Conservation (phyloP, 2,888 invertebrate genomes). For the Heliothis peltigera region DNA sequence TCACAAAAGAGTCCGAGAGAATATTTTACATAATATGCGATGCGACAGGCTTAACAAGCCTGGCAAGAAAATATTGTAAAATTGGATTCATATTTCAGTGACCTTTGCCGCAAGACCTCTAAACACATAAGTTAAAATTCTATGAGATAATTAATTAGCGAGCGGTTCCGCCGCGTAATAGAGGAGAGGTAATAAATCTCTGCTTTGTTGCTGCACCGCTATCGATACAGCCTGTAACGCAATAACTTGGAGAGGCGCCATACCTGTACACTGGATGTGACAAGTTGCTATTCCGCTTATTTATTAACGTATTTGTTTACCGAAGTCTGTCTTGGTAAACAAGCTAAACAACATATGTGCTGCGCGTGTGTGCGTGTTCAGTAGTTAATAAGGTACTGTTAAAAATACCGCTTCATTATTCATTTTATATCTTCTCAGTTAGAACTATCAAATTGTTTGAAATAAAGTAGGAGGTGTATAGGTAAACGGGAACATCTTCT, state of each 20-base stretch:
- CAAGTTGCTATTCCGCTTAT: not conserved
- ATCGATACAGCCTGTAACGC: slow-evolving; percentile 21
- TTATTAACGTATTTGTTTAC: not conserved
- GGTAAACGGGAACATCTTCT: too few relatives aligned
- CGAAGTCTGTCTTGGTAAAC: not conserved
- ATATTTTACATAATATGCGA: too few relatives aligned
- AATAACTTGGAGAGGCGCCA: slow-evolving; percentile 8
- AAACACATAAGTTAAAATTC: not conserved
- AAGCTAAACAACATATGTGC: not conserved
- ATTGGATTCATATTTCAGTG: not conserved
- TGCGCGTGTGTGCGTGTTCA: too few relatives aligned
- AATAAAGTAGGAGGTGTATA: too few relatives aligned
- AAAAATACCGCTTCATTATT: too few relatives aligned
- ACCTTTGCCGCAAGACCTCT: not conserved
- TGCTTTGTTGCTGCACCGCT: slow-evolving; percentile 21
- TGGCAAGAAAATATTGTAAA: not conserved
- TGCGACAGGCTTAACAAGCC: not conserved
- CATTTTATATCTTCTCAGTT: too few relatives aligned
- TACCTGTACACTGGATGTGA: not conserved
- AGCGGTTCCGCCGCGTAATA: not conserved
- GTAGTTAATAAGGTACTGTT: too few relatives aligned
- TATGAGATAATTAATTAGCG: slow-evolving; percentile 9
- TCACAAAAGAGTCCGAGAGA: too few relatives aligned
- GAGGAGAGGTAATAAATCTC: slow-evolving; percentile 17
- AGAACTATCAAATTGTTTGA: not conserved